Percentiles rank a stretch among this genome's conserved stretches.
Conservation (phyloP, 2,888 invertebrate genomes). For the Rosalia funebris region DNA sequence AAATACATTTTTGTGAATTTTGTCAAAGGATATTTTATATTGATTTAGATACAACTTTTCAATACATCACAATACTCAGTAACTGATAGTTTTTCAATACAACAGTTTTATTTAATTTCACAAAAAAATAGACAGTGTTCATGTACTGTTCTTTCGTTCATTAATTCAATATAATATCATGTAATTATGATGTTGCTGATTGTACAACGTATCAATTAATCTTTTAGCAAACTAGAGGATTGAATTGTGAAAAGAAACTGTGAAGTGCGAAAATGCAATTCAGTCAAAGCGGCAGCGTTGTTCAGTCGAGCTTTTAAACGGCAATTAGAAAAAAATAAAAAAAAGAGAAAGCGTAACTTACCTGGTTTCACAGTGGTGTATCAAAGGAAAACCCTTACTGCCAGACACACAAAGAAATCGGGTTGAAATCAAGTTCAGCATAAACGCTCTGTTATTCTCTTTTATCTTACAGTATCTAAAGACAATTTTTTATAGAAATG, state of each 20-base stretch:
- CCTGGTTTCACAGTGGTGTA: neutral
- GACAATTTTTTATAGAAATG: no score
- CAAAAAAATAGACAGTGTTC: no score
- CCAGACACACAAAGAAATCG: neutral
- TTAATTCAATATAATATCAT: no score
- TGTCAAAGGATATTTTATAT: no score
- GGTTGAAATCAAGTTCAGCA: neutral
- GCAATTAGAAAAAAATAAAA: neutral
- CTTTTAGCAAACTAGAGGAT: neutral
- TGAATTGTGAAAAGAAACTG: slow-evolving; percentile 1
- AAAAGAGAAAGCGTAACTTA: neutral
- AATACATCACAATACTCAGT: no score
- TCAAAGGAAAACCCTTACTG: slow-evolving; percentile 1
- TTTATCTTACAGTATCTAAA: neutral
- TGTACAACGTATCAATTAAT: neutral
- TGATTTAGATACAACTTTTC: no score
- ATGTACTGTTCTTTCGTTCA: no score
- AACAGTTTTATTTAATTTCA: no score
- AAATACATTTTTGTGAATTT: no score
- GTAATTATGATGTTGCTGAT: no score
- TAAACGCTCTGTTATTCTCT: neutral
- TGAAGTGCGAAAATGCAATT: slow-evolving; percentile 1
- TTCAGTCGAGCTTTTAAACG: neutral
- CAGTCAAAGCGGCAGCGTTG: neutral
- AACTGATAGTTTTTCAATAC: no score